These are phyloP conservation scores for Australoheros facetus DNA, from an alignment of 2,797 vertebrate genomes.

Conservation along the genomic window DNA sequence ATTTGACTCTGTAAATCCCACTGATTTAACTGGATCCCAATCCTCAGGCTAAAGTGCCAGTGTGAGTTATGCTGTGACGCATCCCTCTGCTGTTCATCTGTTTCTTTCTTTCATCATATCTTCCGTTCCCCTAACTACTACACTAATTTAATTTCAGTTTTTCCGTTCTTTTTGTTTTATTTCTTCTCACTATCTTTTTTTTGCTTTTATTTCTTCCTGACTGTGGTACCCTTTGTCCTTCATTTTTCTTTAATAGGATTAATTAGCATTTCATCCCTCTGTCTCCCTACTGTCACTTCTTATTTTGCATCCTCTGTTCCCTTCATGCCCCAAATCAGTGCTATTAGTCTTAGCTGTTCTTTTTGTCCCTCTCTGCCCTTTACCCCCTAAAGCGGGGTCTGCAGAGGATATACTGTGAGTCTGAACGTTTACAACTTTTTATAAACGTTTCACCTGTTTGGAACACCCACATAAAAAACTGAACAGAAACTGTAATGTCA, in stretches of 20 bases:
- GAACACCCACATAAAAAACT: too few species aligned
- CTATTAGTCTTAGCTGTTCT: background rate
- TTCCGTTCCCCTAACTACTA: background rate
- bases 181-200: background rate
- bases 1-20: background rate
- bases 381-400: background rate
- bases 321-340: background rate
- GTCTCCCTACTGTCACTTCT: background rate
- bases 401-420: background rate
- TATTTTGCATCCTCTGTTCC: background rate
- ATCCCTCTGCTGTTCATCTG: background rate
- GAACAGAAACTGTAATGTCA: too few species aligned
- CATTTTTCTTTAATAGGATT: background rate
- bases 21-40: background rate
- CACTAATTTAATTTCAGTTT: background rate
- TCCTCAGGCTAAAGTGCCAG: background rate
- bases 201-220: background rate
- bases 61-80: constrained; percentile 2
- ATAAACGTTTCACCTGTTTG: too few species aligned
- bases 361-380: background rate
- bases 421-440: too few species aligned
- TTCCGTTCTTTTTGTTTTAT: background rate
- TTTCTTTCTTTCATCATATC: constrained; percentile 2
- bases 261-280: background rate
- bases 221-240: background rate